Conservation (phyloP, 2,113 vertebrate genomes). For the Ophthalmolycus amberensis region DNA sequence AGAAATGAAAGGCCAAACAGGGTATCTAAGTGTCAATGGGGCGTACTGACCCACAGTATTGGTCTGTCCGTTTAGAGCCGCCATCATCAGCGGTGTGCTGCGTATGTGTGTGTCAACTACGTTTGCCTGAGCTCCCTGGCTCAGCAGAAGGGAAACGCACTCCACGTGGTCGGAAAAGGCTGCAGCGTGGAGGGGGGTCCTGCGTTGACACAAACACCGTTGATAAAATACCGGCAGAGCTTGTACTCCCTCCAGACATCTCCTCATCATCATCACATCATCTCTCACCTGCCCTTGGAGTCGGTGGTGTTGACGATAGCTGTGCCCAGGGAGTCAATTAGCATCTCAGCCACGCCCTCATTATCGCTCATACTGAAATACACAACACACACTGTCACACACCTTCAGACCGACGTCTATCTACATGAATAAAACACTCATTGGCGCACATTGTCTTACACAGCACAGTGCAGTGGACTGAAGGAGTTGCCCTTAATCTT, state of each 20-base stretch:
- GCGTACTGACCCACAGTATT: slow-evolving; percentile 91
- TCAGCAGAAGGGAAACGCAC: slow-evolving; percentile 95
- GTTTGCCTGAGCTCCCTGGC: slow-evolving; percentile 93
- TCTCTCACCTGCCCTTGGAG: slow-evolving; percentile 92
- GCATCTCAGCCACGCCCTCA: slow-evolving; percentile 96
- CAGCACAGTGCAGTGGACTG: slow-evolving; percentile 97
- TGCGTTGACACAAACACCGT: slow-evolving; percentile 57
- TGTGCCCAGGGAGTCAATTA: slow-evolving; percentile 91
- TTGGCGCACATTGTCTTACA: slow-evolving; percentile 86
- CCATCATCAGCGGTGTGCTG: slow-evolving; percentile 98
- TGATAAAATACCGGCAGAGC: not conserved
- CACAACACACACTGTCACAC: slow-evolving; percentile 25
- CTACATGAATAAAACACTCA: not conserved
- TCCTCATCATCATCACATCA: not conserved
- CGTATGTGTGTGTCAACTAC: slow-evolving; percentile 84
- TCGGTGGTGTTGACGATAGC: slow-evolving; percentile 90
- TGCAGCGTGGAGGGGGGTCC: slow-evolving; percentile 96
- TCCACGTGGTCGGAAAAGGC: slow-evolving; percentile 97
- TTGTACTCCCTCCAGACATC: not conserved
- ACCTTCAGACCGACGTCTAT: not conserved
- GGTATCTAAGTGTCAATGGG: not conserved
- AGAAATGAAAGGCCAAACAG: not conserved
- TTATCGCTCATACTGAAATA: slow-evolving; percentile 94
- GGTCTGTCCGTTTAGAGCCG: slow-evolving; percentile 95
- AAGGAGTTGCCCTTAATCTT: slow-evolving; percentile 95